These are phyloP conservation scores for Vanessa tameamea DNA, from an alignment of 1,140 invertebrate species.

Conservation along the genomic window DNA sequence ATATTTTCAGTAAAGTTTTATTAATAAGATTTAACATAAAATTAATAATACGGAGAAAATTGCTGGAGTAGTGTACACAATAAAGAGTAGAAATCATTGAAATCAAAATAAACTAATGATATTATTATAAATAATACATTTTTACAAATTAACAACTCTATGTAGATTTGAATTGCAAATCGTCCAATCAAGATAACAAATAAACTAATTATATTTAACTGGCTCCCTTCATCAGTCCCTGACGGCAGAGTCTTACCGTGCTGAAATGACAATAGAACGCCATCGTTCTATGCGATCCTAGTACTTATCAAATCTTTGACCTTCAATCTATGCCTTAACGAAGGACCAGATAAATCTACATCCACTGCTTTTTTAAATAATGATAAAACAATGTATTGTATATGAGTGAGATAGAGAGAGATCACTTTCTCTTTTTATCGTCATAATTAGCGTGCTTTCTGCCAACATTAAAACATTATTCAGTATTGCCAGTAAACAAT, in stretches of 20 bases:
- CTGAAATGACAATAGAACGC: conserved; percentile 7
- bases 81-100: background rate
- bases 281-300: background rate
- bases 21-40: too few relatives aligned
- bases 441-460: too few relatives aligned
- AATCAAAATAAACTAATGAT: background rate
- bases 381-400: too few relatives aligned
- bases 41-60: too few relatives aligned
- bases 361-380: too few relatives aligned
- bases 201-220: conserved; percentile 70
- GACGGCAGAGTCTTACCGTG: conserved; percentile 49
- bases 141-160: conserved; percentile 41
- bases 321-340: background rate
- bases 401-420: too few relatives aligned
- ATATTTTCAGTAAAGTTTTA: too few relatives aligned
- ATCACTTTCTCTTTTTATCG: too few relatives aligned
- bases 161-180: conserved; percentile 51
- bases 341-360: too few relatives aligned
- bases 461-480: too few relatives aligned
- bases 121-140: background rate
- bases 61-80: too few relatives aligned
- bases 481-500: too few relatives aligned
- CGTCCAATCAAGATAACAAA: conserved; percentile 59
- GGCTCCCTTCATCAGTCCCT: conserved; percentile 57
- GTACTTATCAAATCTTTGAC: background rate